Percentiles rank a stretch among this genome's conserved stretches.
These are phyloP conservation scores for Limnephilus rhombicus DNA, from an alignment of 2,888 invertebrate species.

Conservation along the genomic window DNA sequence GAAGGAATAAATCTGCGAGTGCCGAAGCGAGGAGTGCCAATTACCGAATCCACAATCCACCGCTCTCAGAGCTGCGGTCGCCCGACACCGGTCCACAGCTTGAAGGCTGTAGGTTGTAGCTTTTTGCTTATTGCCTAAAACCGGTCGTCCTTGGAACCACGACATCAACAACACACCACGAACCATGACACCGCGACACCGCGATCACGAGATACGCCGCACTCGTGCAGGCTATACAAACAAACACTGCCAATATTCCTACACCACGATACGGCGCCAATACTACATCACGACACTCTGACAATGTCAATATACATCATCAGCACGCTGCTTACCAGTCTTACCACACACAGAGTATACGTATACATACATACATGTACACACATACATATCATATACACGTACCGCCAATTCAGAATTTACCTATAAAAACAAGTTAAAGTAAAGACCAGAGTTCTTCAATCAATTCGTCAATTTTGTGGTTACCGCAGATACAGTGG, in stretches of 20 bases:
- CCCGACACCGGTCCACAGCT: not conserved
- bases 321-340: not conserved
- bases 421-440: not conserved
- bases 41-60: conserved; percentile 38
- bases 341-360: not conserved
- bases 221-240: not conserved
- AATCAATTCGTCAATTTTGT: no score
- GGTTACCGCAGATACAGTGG: no score
- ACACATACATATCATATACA: no score
- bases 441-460: not conserved
- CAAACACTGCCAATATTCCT: not conserved
- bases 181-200: not conserved
- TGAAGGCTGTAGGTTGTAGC: not conserved
- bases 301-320: not conserved
- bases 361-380: no score
- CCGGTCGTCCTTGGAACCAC: conserved; percentile 39
- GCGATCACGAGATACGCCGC: not conserved
- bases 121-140: not conserved
- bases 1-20: not conserved
- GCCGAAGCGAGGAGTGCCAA: conserved; percentile 6
- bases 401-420: not conserved
- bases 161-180: conserved; percentile 8
- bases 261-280: not conserved
- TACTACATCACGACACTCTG: not conserved
- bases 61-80: not conserved